Percentiles rank a stretch among this genome's conserved stretches.
Evolutionary conservation across 2,888 invertebrate genomes (phyloP).

Genomic region (Dynastes hyllus): DNA sequence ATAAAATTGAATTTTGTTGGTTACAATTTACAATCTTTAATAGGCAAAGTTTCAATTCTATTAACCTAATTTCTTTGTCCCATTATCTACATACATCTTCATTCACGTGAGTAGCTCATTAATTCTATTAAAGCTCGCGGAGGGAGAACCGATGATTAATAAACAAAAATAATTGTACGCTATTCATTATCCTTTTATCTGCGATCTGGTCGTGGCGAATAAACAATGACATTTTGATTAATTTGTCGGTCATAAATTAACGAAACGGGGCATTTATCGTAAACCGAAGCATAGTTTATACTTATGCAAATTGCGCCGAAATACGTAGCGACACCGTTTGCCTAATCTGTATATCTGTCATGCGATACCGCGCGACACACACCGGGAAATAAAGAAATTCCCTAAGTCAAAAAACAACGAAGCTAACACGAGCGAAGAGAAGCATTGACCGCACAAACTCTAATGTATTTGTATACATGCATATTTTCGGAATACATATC

Average conservation of each 20-base stretch:
- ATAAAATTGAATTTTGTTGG: too few relatives aligned
- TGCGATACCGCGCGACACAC: slow-evolving; percentile 2
- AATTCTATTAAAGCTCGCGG: neutral
- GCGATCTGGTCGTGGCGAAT: neutral
- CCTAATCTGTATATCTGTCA: slow-evolving; percentile 21
- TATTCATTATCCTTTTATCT: neutral
- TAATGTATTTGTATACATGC: neutral
- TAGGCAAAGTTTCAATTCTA: too few relatives aligned
- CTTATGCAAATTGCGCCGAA: slow-evolving; percentile 2
- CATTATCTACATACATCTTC: too few relatives aligned
- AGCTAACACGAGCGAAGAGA: neutral
- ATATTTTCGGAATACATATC: neutral
- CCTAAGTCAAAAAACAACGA: neutral
- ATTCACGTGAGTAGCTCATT: too few relatives aligned
- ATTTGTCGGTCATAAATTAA: neutral
- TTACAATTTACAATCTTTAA: too few relatives aligned
- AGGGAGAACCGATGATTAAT: neutral
- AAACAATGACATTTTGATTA: slow-evolving; percentile 17
- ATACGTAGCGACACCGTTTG: neutral
- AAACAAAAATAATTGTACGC: neutral
- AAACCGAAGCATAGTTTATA: slow-evolving; percentile 1
- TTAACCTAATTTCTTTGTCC: too few relatives aligned
- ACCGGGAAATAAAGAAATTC: neutral
- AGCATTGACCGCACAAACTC: neutral
- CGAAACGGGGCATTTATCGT: slow-evolving; percentile 6